Conservation (phyloP, 1,140 invertebrate species). For the Holcopasites calliopsidis region DNA sequence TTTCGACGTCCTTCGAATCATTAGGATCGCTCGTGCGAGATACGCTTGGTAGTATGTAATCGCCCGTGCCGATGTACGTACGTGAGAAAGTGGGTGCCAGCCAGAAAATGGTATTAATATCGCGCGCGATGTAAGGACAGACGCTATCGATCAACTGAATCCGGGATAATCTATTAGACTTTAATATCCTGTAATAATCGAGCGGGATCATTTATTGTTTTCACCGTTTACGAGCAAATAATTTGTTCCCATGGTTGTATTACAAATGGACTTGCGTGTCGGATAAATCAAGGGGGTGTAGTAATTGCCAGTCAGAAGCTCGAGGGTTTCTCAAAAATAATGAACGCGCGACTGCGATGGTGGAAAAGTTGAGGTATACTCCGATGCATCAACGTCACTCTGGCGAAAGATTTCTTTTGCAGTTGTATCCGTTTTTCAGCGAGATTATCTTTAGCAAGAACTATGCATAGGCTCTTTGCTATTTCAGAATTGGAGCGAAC, state of each 20-base stretch:
- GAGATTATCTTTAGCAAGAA: neutral
- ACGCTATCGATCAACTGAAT: conserved; percentile 26
- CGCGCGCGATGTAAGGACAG: conserved; percentile 1
- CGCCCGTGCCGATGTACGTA: neutral
- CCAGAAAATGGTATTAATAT: conserved; percentile 16
- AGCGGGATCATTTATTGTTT: conserved; percentile 18
- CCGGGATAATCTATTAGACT: conserved; percentile 24
- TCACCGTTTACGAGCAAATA: conserved; percentile 24
- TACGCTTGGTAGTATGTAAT: neutral
- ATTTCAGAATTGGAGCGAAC: neutral
- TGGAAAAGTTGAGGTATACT: conserved; percentile 1
- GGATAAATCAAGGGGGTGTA: conserved; percentile 16
- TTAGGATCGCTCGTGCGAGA: conserved; percentile 3
- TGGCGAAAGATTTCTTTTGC: neutral
- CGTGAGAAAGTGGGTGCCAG: conserved; percentile 13
- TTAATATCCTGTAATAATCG: conserved; percentile 26
- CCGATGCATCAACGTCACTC: conserved; percentile 13
- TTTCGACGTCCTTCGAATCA: conserved; percentile 26
- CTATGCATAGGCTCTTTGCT: neutral
- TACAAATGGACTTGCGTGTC: conserved; percentile 11
- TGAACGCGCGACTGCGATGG: neutral
- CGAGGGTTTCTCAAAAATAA: neutral
- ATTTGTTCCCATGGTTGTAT: conserved; percentile 16
- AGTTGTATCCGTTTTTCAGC: neutral
- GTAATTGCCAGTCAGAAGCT: neutral